Conservation (phyloP, 2,888 invertebrate genomes). For the Sturmia bella region DNA sequence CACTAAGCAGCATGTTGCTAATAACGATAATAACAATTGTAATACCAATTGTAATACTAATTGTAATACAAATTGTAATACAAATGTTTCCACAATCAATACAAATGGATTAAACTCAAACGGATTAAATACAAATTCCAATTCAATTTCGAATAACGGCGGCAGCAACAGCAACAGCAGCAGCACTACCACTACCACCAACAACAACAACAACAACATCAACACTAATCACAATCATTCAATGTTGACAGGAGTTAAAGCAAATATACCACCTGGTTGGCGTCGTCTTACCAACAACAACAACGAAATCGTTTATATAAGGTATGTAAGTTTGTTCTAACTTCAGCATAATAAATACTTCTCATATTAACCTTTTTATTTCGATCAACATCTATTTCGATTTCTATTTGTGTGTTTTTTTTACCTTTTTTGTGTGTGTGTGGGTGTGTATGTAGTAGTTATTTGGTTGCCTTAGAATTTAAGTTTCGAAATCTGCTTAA, state of each 20-base stretch:
- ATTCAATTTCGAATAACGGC: neutral
- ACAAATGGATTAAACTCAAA: conserved; percentile 59
- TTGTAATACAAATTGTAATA: conserved; percentile 47
- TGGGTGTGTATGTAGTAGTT: neutral
- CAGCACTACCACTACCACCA: conserved; percentile 37
- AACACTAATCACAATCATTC: conserved; percentile 55
- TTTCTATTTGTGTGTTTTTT: neutral
- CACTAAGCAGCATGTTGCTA: conserved; percentile 73
- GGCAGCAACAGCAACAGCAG: neutral
- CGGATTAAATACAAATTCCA: conserved; percentile 57
- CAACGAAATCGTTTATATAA: conserved; percentile 89
- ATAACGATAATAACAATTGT: conserved; percentile 64
- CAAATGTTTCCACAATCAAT: conserved; percentile 43
- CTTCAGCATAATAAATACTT: neutral
- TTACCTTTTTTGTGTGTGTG: neutral
- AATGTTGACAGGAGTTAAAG: conserved; percentile 75
- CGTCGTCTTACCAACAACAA: conserved; percentile 86
- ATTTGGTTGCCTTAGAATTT: conserved; percentile 47
- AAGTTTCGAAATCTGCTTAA: conserved; percentile 56
- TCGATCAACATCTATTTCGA: neutral
- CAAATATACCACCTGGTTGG: conserved; percentile 89
- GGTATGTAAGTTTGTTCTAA: conserved; percentile 86
- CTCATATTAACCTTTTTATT: conserved; percentile 25
- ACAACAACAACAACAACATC: conserved; percentile 57
- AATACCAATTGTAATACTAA: conserved; percentile 45